These are phyloP conservation scores for Drosophila ercepeae DNA, from an alignment of 1,140 invertebrate genomes.

Conservation along the genomic window DNA sequence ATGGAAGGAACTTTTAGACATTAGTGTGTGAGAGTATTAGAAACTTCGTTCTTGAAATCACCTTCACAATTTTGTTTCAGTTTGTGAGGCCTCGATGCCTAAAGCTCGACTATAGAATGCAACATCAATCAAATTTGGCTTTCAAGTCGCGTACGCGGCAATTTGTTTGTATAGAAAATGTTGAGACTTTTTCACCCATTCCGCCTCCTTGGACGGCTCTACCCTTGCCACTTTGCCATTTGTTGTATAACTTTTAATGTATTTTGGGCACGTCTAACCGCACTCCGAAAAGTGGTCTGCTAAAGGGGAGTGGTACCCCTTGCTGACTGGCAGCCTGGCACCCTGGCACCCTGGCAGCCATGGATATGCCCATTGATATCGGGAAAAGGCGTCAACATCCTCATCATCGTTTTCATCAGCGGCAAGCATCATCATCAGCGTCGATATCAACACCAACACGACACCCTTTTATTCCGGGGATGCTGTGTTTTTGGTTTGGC, in stretches of 20 bases:
- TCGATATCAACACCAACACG: constrained; percentile 62
- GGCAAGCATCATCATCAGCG: constrained; percentile 28
- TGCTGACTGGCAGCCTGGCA: not conserved
- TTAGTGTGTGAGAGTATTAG: constrained; percentile 1
- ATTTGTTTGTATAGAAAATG: constrained; percentile 82
- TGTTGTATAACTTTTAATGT: constrained; percentile 78
- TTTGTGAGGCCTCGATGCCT: constrained; percentile 28
- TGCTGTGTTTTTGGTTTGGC: constrained; percentile 24
- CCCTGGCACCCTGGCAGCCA: constrained; percentile 11
- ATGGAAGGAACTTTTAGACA: too few relatives aligned
- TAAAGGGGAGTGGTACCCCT: not conserved
- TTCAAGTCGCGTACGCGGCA: constrained; percentile 80
- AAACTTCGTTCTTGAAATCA: not conserved
- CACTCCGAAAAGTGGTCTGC: constrained; percentile 29
- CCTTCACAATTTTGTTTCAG: not conserved
- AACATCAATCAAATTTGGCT: constrained; percentile 81
- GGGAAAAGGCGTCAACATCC: constrained; percentile 40
- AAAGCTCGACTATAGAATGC: constrained; percentile 58
- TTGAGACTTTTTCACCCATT: constrained; percentile 50
- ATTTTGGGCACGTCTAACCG: constrained; percentile 77
- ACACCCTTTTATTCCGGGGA: constrained; percentile 52
- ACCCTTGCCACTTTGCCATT: constrained; percentile 16
- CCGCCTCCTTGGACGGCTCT: not conserved
- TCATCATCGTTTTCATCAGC: constrained; percentile 45
- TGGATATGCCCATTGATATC: constrained; percentile 79